Conservation (phyloP, 2,888 invertebrate species). For the Drosophila robusta region DNA sequence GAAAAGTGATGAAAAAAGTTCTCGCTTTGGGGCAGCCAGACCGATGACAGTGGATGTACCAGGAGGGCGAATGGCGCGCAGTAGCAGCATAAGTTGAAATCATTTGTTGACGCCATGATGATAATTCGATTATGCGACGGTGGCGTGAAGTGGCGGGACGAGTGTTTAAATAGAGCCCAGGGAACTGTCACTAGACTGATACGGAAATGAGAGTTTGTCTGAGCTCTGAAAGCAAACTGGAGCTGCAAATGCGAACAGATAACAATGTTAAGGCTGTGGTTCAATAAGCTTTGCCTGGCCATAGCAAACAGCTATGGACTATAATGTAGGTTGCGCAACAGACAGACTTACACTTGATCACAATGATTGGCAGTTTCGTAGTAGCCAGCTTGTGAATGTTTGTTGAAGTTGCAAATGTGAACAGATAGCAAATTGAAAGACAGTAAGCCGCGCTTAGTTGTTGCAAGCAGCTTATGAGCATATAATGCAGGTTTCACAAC, state of each 20-base stretch:
- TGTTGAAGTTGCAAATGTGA: no score
- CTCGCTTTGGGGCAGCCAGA: slow-evolving; percentile 45
- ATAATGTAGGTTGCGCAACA: not conserved
- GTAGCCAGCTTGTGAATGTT: slow-evolving; percentile 13
- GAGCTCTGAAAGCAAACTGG: slow-evolving; percentile 11
- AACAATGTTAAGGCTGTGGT: not conserved
- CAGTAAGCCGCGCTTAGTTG: not conserved
- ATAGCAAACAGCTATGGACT: slow-evolving; percentile 10
- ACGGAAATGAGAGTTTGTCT: slow-evolving; percentile 29
- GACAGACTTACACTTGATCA: not conserved
- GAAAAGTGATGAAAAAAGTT: slow-evolving; percentile 64
- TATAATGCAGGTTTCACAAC: not conserved
- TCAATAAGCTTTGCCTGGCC: slow-evolving; percentile 3
- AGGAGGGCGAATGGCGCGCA: slow-evolving; percentile 30
- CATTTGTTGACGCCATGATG: slow-evolving; percentile 84
- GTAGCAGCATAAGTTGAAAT: slow-evolving; percentile 69
- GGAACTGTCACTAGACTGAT: slow-evolving; percentile 17
- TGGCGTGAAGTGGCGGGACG: slow-evolving; percentile 44
- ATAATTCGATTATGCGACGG: slow-evolving; percentile 83
- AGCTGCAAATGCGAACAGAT: slow-evolving; percentile 16
- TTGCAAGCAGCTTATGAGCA: slow-evolving; percentile 9
- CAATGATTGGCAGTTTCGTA: not conserved
- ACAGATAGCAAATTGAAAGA: no score
- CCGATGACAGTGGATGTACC: slow-evolving; percentile 36
- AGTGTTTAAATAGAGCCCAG: slow-evolving; percentile 45